Evolutionary conservation across 2,113 vertebrate genomes (phyloP).

Genomic region (Cavia porcellus): DNA sequence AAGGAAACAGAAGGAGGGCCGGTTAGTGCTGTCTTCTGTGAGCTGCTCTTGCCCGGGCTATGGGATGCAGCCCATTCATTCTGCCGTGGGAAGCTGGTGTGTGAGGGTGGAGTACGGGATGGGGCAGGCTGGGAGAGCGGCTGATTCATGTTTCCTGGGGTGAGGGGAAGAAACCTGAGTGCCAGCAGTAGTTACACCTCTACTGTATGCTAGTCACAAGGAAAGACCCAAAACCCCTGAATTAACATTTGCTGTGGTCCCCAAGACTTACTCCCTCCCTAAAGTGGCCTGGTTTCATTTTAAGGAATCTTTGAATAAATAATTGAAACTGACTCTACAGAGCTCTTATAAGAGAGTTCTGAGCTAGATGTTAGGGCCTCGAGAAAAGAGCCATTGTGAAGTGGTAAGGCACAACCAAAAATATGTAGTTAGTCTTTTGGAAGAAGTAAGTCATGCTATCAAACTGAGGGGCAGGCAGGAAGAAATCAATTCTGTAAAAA

Average conservation of each 20-base stretch:
- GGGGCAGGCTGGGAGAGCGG: accelerated
- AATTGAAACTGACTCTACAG: background rate
- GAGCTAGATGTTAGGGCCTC: background rate
- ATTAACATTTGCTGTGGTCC: background rate
- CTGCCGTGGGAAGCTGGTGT: background rate
- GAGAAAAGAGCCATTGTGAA: accelerated
- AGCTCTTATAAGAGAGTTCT: background rate
- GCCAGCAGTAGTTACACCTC: background rate
- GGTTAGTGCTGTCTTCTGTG: background rate
- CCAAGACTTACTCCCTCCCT: background rate
- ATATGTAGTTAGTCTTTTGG: accelerated
- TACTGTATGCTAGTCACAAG: background rate
- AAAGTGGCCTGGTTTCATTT: background rate
- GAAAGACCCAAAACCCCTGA: background rate
- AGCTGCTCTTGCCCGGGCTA: accelerated
- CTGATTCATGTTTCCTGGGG: background rate
- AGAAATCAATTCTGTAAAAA: accelerated
- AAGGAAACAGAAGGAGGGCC: background rate
- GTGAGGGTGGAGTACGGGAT: background rate
- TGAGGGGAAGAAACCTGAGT: background rate
- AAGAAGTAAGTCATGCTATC: accelerated
- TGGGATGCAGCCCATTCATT: accelerated
- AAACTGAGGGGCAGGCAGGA: accelerated
- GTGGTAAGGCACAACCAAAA: accelerated
- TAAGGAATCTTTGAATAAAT: background rate